Base-by-base conservation (phyloP, 2,888 invertebrate species). In the Epiblema foenella region DNA sequence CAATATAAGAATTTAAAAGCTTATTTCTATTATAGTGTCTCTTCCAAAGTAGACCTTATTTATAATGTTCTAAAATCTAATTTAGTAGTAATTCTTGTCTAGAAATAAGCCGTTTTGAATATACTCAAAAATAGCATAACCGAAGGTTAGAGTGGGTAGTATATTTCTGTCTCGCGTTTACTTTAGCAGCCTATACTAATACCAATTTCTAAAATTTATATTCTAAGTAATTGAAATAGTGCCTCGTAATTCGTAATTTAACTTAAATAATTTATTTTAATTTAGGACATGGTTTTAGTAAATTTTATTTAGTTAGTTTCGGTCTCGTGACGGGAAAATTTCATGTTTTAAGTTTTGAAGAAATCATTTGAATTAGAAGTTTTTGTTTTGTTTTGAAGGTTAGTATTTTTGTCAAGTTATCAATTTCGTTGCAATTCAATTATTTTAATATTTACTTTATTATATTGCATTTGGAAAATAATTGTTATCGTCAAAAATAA, bases 241-340 rank as follows among this genome's bases (percentile, higher is more conserved):
- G 77, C 75, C 76, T 77, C 76, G 69, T 74, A 66, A 74, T 72
- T 77, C 76, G 69, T 74, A 66, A 74, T 72, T 68, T 74, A 68
- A 70, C 42, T 42, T 69, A 42, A 69, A 58, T 76, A 68, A 76
- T 75, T 76, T 74, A 76, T 76, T 75, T 54, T 73, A 72, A 69
- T 70, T 74, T 72, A 69, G 58, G 70, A 42, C 57, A 66, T 69
- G 67, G 49, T 63, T 70, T 68, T 56, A 56, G 20, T 62, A n/a
- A n/a, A 20, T 20, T 42, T 17, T 65, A 24, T 65, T 18, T 10
- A 24, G 12, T 20, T 51, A 52, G 37, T 52, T 63, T 63, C 52
- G 52, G 33, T 49, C 18, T 51, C 63, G n/a, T 17, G 15, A 18
- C 58, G 15, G 15, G 15, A 24, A 17, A 11, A 51, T 18, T 2